These are phyloP conservation scores for Hafferia zeledoni DNA, from an alignment of 2,797 vertebrate genomes.

Conservation along the genomic window DNA sequence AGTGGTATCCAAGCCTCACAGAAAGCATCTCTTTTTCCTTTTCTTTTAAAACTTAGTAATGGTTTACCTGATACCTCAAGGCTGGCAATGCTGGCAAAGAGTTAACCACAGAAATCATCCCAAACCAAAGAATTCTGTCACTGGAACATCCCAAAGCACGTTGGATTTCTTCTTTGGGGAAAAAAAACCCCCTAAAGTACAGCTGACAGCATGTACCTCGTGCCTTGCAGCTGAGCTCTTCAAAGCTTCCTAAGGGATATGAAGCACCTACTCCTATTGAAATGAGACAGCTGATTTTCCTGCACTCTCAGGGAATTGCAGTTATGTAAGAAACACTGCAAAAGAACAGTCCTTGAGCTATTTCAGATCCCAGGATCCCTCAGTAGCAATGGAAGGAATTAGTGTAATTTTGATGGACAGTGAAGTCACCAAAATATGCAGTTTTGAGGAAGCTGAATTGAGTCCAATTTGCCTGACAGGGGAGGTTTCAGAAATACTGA, in stretches of 20 bases:
- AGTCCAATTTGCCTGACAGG: neutral
- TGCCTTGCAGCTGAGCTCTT: constrained; percentile 52
- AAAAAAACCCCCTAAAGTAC: neutral
- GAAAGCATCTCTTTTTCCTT: neutral
- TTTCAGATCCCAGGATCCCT: neutral
- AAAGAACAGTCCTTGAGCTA: neutral
- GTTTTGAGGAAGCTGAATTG: neutral
- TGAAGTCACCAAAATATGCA: neutral
- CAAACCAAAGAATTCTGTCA: neutral
- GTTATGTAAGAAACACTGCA: neutral
- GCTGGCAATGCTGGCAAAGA: neutral
- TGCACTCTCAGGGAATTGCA: neutral
- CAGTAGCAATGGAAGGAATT: neutral
- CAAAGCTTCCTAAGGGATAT: neutral
- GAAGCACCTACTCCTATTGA: constrained; percentile 25
- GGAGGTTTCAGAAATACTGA: neutral
- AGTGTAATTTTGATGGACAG: neutral
- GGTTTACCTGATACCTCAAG: neutral
- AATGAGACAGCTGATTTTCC: neutral
- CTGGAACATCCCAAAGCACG: neutral
- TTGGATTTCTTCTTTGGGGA: neutral
- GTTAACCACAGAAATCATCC: neutral
- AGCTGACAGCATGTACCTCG: constrained; percentile 10
- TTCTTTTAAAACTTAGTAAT: neutral
- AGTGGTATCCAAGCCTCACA: neutral